These are phyloP conservation scores for Triplophysa rosa DNA, from an alignment of 2,113 vertebrate species.

Conservation along the genomic window DNA sequence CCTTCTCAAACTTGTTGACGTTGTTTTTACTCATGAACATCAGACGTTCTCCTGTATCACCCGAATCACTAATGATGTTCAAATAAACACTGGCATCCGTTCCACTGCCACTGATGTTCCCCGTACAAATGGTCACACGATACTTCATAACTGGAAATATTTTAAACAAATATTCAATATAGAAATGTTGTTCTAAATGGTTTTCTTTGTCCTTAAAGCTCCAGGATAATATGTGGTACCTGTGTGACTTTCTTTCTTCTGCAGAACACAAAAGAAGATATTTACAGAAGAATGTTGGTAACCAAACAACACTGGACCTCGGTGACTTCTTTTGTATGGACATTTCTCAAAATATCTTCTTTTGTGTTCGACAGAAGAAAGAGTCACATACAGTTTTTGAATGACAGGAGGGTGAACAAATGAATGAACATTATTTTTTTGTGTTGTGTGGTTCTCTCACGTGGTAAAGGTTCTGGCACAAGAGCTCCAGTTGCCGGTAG, in stretches of 20 bases:
- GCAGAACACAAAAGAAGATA: too few relatives aligned
- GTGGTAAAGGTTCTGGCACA: slow-evolving; percentile 81
- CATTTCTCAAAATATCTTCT: too few relatives aligned
- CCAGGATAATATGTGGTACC: background rate
- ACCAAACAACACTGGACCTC: too few relatives aligned
- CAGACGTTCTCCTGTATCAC: slow-evolving; percentile 89
- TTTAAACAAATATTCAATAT: background rate
- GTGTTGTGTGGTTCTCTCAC: slow-evolving; percentile 68
- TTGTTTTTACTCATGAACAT: slow-evolving; percentile 92
- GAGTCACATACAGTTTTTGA: too few relatives aligned
- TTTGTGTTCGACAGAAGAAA: too few relatives aligned
- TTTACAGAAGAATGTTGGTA: too few relatives aligned
- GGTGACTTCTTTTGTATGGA: too few relatives aligned
- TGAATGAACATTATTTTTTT: too few relatives aligned
- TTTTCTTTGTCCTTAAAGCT: background rate
- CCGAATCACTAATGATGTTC: slow-evolving; percentile 83
- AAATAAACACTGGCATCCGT: slow-evolving; percentile 92
- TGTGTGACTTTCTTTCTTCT: too few relatives aligned
- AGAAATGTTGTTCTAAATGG: too few relatives aligned
- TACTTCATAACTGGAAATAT: slow-evolving; percentile 85
- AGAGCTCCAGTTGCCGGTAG: slow-evolving; percentile 82
- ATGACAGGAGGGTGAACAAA: background rate
- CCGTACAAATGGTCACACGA: slow-evolving; percentile 87
- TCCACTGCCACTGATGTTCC: slow-evolving; percentile 83
- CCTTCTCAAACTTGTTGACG: slow-evolving; percentile 92